Base-by-base conservation (phyloP, 2,888 invertebrate species). In the Allophyes oxyacanthae region DNA sequence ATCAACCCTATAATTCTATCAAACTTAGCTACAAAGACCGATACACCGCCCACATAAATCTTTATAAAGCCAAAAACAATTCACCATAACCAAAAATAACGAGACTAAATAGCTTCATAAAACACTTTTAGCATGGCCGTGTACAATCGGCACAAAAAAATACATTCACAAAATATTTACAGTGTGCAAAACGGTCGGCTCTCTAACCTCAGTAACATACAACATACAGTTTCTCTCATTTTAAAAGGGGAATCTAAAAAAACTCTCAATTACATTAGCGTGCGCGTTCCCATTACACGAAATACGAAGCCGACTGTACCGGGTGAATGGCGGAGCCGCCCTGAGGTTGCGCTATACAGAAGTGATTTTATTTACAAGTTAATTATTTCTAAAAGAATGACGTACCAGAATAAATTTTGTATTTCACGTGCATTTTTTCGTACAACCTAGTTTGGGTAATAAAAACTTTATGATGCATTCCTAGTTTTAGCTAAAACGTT, bases 221-320 rank as follows among this genome's bases (percentile, higher is more conserved):
- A 68, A 76, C 76, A 79, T 72, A 77, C 75, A 77, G 75, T 79
- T 81, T 83, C 77, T 77, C 80, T 79, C 76, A 69, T 77, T 86
- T 81, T 79, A 80, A 86, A 83, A 79, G 72, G 69, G 71, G 81
- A 82, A 78, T 69, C 71, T 79, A 85, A 88, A 84, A 76, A 83
- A 73, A 78, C 77, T 82, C 78, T 84, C 90, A 90, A 91, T 91
- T 90, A 91, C 91, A 91, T 90, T 91, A 91, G 86, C 86, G 80
- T 78, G 81, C 73, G 76, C 77, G 81, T 78, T 80, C 72, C 82
- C 79, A 87, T 87, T 87, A 85, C 84, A 78, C 75, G 78, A 81
- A 86, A 85, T 79, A 79, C 76, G 81, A 72, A 65, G 33, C 41
- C 45, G 43, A 43, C 55, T 52, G 60, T 62, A 54, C 50, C 45